Evolutionary conservation across 1,140 invertebrate species (phyloP), one percentile per base, ranked within the genome.

Genomic region (Hyposmocoma kahamanoa): DNA sequence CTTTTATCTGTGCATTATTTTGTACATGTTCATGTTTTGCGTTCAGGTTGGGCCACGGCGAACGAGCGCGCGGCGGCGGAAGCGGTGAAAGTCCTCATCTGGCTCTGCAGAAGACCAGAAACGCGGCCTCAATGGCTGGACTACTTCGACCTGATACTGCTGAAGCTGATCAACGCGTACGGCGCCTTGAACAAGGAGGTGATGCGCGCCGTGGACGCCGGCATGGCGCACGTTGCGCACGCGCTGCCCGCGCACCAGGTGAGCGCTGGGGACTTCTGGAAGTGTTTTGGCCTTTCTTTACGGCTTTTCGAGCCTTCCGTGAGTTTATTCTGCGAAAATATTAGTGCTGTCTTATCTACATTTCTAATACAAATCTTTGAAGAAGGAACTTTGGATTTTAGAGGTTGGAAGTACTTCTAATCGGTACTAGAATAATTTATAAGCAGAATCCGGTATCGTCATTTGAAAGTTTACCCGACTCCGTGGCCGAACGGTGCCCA

Each of bases 101-200:
- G 95, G 84, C 92, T 97, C 72, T 89, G 97, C 59, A 90, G 93
- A 55, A 91, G 92, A 47, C 88, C 90, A 24, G 90, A 93, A 67
- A 91, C 97, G 69, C 83, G 93, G 11, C 84, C 91, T 53, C 90
- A 90, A 50, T 97, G 97, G 89, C 89, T 92, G 34, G 91, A 92
- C 64, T 98, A 95, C 79, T 91, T 95, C 17, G 96, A 98, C 84
- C 87, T 98, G 6, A 92, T 97, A 15, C 91, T 97, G 42, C 80
- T 98, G 17, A 94, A 94, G 80, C 92, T 98, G 13, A 90, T 98
- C 49, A 91, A 95, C 66, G 92, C 94, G 52, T 95, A 97, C 79
- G 92, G 91, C 58, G 90, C 93, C 59, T 84, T 90, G 45, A 92
- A 90, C 66, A 92, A 92, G 77, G 93, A 95, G 84, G 93, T 95